phyloP scores from a whole-genome alignment of 37 sponge, comb jelly and placozoan species.

The Amphimedon queenslandica region DNA sequence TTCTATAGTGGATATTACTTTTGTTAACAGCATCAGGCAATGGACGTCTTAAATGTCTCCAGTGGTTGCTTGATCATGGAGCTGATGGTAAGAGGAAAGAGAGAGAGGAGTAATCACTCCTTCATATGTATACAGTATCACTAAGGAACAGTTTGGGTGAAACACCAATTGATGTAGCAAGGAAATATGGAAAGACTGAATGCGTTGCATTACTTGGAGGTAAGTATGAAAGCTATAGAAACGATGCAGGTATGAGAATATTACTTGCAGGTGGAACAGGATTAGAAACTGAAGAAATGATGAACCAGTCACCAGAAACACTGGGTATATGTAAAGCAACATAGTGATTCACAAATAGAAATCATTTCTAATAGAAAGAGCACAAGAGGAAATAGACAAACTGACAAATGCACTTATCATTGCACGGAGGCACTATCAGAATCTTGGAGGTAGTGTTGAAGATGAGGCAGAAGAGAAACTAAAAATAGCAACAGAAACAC shows the following conservation, averaged over 20 bases:
- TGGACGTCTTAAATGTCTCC: slow-evolving; percentile 64
- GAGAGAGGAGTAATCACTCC: not conserved
- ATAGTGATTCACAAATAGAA: not conserved
- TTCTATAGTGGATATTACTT: too few species aligned
- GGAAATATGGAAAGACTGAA: slow-evolving; percentile 36
- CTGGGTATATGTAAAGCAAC: not conserved
- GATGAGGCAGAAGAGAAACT: not conserved
- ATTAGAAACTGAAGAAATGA: not conserved
- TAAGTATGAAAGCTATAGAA: too few species aligned
- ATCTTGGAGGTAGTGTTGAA: not conserved
- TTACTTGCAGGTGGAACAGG: not conserved
- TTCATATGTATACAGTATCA: slow-evolving; percentile 27
- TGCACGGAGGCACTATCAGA: not conserved
- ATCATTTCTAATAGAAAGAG: not conserved
- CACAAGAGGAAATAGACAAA: not conserved
- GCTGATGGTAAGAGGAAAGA: slow-evolving; percentile 63
- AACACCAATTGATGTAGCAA: slow-evolving; percentile 67
- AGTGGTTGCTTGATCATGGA: slow-evolving; percentile 79
- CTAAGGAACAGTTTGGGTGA: slow-evolving; percentile 64
- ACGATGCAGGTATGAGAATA: not conserved
- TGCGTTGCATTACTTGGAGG: slow-evolving; percentile 54
- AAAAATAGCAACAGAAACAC: too few species aligned
- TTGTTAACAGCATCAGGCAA: slow-evolving; percentile 71
- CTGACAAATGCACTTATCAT: not conserved
- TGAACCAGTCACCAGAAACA: not conserved